A percentile compares a stretch with the other conserved stretches of the same genome.
Conservation (phyloP, 2,113 vertebrate species). For the Poecile atricapillus region DNA sequence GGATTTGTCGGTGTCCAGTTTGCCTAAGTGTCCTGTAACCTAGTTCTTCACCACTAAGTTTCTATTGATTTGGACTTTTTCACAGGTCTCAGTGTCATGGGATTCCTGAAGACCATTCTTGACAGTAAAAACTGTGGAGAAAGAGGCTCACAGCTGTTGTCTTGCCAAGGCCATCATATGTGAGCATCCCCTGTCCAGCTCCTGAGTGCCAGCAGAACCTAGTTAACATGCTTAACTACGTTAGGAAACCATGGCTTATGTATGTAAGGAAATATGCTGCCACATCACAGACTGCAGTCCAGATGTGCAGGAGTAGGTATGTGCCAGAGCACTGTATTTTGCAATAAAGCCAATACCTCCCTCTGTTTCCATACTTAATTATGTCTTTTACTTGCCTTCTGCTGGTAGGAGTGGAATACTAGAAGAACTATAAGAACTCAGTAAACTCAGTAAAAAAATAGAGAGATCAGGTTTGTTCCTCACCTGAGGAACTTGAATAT, state of each 20-base stretch:
- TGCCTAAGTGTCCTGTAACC: background rate
- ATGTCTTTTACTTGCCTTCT: background rate
- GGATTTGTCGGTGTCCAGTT: background rate
- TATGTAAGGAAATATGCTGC: background rate
- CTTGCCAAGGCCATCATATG: background rate
- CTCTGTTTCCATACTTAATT: background rate
- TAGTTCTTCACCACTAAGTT: background rate
- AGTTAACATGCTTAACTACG: background rate
- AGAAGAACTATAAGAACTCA: background rate
- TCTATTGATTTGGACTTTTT: background rate
- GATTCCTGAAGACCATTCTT: background rate
- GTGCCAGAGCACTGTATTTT: background rate
- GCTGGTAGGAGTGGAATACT: background rate
- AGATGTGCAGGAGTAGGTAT: background rate
- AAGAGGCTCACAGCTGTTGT: background rate
- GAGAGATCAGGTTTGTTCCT: background rate
- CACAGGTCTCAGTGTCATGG: background rate
- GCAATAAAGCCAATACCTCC: background rate
- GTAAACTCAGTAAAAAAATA: background rate
- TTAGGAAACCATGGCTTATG: background rate
- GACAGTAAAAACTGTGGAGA: background rate
- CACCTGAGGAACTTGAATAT: background rate
- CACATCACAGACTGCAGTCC: background rate
- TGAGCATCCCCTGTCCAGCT: background rate
- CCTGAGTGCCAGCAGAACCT: background rate